These are phyloP conservation scores for Petrosia ficiformis DNA, from an alignment of 37 sponge, comb jelly and placozoan species.

Conservation along the genomic window DNA sequence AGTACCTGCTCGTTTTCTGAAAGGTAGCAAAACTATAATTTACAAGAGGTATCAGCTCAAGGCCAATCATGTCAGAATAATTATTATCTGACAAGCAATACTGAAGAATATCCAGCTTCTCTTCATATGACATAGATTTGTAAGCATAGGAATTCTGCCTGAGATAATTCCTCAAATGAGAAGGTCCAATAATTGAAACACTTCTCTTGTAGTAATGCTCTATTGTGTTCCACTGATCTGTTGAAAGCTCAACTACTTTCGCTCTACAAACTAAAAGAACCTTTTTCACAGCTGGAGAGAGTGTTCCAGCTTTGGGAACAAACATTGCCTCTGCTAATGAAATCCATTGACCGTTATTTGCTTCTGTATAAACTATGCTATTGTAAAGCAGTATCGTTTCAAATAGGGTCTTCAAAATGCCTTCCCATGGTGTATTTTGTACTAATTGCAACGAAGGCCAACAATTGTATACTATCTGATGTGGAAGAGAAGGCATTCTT, in stretches of 20 bases:
- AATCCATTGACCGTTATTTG: background rate
- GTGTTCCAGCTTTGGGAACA: background rate
- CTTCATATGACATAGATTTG: no score
- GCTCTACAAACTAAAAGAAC: no score
- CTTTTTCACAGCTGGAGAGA: no score
- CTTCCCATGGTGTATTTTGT: conserved; percentile 24
- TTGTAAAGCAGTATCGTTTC: background rate
- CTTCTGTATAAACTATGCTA: background rate
- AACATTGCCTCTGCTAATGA: background rate
- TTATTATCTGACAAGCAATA: conserved; percentile 48
- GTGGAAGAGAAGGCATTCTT: background rate
- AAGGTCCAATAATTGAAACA: no score
- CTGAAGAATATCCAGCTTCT: conserved; percentile 27
- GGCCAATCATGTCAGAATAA: conserved; percentile 20
- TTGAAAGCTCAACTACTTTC: no score
- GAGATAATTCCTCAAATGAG: no score
- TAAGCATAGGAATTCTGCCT: no score
- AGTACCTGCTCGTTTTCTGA: background rate
- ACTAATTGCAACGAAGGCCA: conserved; percentile 34
- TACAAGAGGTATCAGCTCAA: conserved; percentile 46
- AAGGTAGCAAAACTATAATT: conserved; percentile 33
- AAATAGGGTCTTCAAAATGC: conserved; percentile 24
- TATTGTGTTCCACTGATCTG: no score
- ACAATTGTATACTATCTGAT: conserved; percentile 11
- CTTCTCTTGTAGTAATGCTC: no score